Evolutionary conservation across 2,888 invertebrate genomes (phyloP), one percentile per base, ranked within the genome.

Genomic region (Steinernema scapterisci): DNA sequence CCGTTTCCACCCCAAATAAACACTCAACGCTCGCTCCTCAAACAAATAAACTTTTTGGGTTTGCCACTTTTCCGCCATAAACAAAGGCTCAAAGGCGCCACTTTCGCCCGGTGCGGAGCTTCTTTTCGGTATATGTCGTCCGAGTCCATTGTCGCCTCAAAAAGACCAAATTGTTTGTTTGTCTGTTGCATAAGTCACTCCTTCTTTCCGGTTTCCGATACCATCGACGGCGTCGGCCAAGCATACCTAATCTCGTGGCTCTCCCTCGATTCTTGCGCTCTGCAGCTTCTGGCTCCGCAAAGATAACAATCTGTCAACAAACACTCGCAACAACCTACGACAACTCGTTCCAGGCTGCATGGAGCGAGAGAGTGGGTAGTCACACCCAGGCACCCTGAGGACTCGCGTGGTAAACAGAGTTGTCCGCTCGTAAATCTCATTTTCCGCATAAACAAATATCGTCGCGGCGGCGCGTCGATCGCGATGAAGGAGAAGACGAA

Each of bases 131-230:
- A 38, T 38, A 38, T n/a, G n/a, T 38, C 38, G 38, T 9, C 38
- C 38, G 38, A 38, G 38, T 38, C 38, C 9, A 6, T 38, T 38
- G 38, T 38, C 38, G 9, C 38, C 38, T 38, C 5, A 6, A 38
- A 48, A 48, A 48, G 48, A 48, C 23, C 23, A 54, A 54, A 54
- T 63, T 63, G 63, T 63, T 63, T 16, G 63, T 48, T 48, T 48
- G 48, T 48, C 48, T 48, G 48, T 16, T 16, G 48, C 48, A 16
- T n/a, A 48, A 48, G 48, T 25, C 31, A 19, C 25, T 54, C 16
- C 25, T 31, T 27, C 27, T 63, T 63, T 63, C 63, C 63, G 63
- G 63, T 63, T 63, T n/a, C 31, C 63, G 63, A 63, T 63, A 63
- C 63, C 63, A 63, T 25, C 63, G 9, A 9, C 38, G 63, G 5